Base-by-base conservation (phyloP, 2,113 vertebrate species). In the Larimichthys polyactis region DNA sequence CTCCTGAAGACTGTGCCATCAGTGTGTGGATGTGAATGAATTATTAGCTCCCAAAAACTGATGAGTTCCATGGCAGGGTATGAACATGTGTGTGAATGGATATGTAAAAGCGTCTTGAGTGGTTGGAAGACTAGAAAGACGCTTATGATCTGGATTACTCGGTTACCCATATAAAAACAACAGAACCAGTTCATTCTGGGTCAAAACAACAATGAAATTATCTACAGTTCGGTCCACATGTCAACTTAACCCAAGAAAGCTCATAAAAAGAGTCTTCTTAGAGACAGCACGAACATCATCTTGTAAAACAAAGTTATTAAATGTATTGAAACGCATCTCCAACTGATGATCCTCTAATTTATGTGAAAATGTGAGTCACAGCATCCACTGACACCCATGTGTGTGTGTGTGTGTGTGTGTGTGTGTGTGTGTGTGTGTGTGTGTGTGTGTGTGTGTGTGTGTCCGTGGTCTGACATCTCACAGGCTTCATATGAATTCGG, bases 401-500 rank as follows among this genome's bases (percentile, higher is more conserved):
- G 14, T 71, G 36, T 71, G 17, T n/a, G n/a, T n/a, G n/a, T n/a
- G n/a, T n/a, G n/a, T n/a, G n/a, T n/a, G n/a, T n/a, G n/a, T n/a
- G n/a, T n/a, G n/a, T n/a, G n/a, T n/a, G n/a, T n/a, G n/a, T n/a
- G n/a, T n/a, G n/a, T n/a, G n/a, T n/a, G n/a, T n/a, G n/a, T n/a
- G n/a, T n/a, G n/a, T n/a, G n/a, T n/a, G n/a, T n/a, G n/a, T n/a
- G n/a, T n/a, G n/a, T 4, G 10, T 1, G 24, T 24, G 63, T 63
- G 52, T 49, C 24, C 19, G 19, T 19, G 43, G 74, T 65, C 66
- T 55, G 11, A 51, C 27, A 15, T 71, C 70, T 71, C 79, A 6
- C 19, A 57, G n/a, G n/a, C 29, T 27, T 51, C 22, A 58, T 65
- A 51, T 73, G 59, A 70, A 36, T 69, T 68, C 72, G 59, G 75